Evolutionary conservation across 2,888 invertebrate genomes (phyloP), one percentile per base, ranked within the genome.

Genomic region (Iselma pallidipennis): DNA sequence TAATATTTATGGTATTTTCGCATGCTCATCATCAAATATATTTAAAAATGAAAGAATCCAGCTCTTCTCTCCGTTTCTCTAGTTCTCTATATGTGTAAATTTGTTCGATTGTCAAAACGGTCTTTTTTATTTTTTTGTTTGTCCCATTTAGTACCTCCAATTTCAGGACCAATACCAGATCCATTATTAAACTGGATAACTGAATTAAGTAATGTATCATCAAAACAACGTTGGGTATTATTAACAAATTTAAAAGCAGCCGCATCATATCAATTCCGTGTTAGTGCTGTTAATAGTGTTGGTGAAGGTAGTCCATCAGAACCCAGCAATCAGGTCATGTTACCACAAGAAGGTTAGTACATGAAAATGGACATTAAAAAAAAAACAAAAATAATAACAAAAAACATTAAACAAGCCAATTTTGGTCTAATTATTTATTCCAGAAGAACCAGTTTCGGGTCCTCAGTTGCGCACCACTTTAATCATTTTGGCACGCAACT

Each of bases 241-340:
- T 83, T 98, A 52, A 90, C 89, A 45, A 92, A 92, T 76, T 84
- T 98, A 51, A 95, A 95, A 81, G 98, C 98, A 0, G 96, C 98
- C 0, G 92, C 95, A 0, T 91, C 94, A 0, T 99, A 98, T 81
- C 96, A 97, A 80, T 99, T 99, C 82, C 86, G 98, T 65, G 94
- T 99, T n/a, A 94, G 94, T 66, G 96, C 98, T 12, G 92, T 96
- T 10, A 99, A 99, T 82, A 91, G 92, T 53, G 96, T 98, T 1
- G 98, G 98, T 0, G 95, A 97, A 78, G 98, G 98, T 2, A 90
- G 92, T 0, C 89, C 95, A 1, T 96, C 96, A 0, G 91, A 91
- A 61, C 91, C 96, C 0, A 95, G 95, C 68, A 94, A 94, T 76
- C 87, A 92, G 55, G 88, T 99, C 56, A 91, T 92, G 72, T 85